Base-by-base conservation (phyloP, 2,888 invertebrate genomes). In the Agriopis leucophaearia region DNA sequence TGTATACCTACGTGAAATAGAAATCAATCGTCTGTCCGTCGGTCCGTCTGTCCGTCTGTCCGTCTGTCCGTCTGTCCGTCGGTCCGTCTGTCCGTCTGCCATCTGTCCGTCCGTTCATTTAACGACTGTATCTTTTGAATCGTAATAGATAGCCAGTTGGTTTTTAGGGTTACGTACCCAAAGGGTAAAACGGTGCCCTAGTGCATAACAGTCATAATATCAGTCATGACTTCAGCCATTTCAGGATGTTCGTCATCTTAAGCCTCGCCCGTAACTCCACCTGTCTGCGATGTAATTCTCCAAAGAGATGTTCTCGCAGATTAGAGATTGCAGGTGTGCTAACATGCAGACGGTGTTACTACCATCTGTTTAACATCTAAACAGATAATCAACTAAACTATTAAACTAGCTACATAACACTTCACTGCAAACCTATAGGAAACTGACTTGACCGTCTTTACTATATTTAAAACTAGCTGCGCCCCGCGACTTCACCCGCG, bases 301-400 rank as follows among this genome's bases (percentile, higher is more conserved):
- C 13, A 44, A 50, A 48, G 63, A 68, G 59, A 64, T 64, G 56
- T 64, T 62, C 42, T 16, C 64, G 13, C 36, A 58, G 68, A 68
- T 68, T 68, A 64, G 59, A 63, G 52, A 48, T 60, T 68, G 64
- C 68, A 68, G 68, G 48, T 48, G 47, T 47, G 62, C 67, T 52
- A 59, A 58, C 51, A 58, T 12, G 52, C 57, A 48, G 48, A 48
- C 48, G 15, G 44, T 48, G 62, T 52, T 45, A 61, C 45, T 40
- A 27, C n/a, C 51, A n/a, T 8, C 51, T 51, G 51, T 35, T 35
- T 51, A 51, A 36, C 51, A 36, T 35, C 35, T 51, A 13, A 35
- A 27, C n/a, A n/a, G n/a, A n/a, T n/a, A n/a, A n/a, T n/a, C n/a
- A 40, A 18, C 59, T 48, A 9, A 52, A 44, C 44, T 36, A 45